phyloP scores from a whole-genome alignment of 1,140 invertebrate genomes.

The Andrena cerasifolii region DNA sequence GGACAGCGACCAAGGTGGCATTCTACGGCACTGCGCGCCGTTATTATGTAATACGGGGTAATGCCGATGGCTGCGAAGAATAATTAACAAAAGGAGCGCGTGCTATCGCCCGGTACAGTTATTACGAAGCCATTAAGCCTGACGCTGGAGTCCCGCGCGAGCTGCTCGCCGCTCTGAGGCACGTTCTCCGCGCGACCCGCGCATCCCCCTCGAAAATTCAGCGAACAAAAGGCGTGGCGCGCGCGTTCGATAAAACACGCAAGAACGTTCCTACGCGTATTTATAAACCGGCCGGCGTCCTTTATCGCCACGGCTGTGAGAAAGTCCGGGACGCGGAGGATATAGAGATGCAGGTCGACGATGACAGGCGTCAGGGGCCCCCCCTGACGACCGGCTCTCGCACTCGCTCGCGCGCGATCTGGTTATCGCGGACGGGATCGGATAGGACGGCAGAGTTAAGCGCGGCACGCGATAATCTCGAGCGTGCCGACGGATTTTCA shows the following conservation, averaged over 20 bases:
- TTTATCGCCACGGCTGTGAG: background rate
- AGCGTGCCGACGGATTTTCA: background rate
- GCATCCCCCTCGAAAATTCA: background rate
- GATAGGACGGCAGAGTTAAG: background rate
- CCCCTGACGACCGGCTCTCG: background rate
- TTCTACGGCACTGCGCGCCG: too few species aligned
- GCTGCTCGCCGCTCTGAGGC: too few species aligned
- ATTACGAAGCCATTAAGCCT: too few species aligned
- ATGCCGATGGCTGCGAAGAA: too few species aligned
- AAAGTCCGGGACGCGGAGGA: too few species aligned
- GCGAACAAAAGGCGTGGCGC: background rate
- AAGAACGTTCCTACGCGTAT: background rate
- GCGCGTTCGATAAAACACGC: conserved; percentile 3
- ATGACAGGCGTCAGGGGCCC: conserved; percentile 2
- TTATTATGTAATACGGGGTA: too few species aligned
- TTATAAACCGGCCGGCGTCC: background rate
- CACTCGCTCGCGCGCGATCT: background rate
- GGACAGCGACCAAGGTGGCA: too few species aligned
- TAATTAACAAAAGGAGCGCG: background rate
- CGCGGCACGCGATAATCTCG: conserved; percentile 20
- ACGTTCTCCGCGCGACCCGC: too few species aligned
- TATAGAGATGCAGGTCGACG: too few species aligned
- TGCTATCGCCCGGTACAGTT: too few species aligned
- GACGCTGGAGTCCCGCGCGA: too few species aligned
- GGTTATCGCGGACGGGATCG: conserved; percentile 2